Evolutionary conservation across 2,888 invertebrate genomes (phyloP).

Genomic region (Conomelus anceps): DNA sequence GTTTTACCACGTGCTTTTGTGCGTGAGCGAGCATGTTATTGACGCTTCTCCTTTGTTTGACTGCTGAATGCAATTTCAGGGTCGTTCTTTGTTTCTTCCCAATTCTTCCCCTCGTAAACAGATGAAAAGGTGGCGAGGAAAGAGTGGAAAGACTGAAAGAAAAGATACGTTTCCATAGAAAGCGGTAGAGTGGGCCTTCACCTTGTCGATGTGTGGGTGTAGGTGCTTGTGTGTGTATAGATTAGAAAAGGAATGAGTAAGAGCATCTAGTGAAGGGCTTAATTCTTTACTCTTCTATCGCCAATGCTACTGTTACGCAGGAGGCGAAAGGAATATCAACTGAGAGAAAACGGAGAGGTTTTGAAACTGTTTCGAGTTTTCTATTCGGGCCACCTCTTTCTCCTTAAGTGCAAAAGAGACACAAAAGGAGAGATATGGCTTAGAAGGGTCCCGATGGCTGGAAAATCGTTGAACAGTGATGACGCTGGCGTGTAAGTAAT

Average conservation of each 20-base stretch:
- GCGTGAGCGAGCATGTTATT: not conserved
- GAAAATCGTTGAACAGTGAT: not conserved
- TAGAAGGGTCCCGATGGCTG: not conserved
- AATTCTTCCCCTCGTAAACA: not conserved
- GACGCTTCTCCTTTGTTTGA: not conserved
- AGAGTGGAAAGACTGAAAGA: not conserved
- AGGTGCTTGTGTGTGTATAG: not conserved
- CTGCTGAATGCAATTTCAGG: not conserved
- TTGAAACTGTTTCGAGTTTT: not conserved
- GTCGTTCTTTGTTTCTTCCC: not conserved
- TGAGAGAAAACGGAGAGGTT: not conserved
- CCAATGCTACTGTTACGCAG: not conserved
- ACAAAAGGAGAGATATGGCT: not conserved
- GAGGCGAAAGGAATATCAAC: not conserved
- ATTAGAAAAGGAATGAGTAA: not conserved
- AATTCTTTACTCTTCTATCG: not conserved
- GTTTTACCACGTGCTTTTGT: not conserved
- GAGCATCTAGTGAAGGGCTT: not conserved
- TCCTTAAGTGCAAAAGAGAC: not conserved
- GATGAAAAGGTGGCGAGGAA: not conserved
- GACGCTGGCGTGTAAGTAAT: not conserved
- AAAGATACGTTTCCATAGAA: not conserved
- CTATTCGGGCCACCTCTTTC: not conserved
- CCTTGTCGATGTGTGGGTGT: too few species aligned
- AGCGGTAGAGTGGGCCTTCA: not conserved